Conservation (phyloP, 2,888 invertebrate genomes). For the Euphydryas editha region DNA sequence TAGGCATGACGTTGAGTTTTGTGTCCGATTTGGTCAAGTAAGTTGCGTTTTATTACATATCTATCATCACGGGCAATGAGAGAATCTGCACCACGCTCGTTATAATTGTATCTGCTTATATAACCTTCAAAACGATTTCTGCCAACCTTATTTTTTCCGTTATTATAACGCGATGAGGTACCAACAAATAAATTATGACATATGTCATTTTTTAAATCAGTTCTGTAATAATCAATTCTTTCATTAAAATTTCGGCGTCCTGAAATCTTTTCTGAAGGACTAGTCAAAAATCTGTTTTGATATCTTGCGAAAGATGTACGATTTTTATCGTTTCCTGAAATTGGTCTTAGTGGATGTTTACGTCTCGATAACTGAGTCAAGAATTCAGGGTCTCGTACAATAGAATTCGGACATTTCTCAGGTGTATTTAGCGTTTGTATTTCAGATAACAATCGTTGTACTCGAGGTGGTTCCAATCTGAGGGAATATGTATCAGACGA, state of each 20-base stretch:
- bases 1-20: neutral
- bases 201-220: neutral
- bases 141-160: neutral
- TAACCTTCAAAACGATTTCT: neutral
- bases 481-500: constrained; percentile 52
- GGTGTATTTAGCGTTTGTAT: constrained; percentile 14
- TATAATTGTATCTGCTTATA: neutral
- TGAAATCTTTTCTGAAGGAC: neutral
- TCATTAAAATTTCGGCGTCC: neutral
- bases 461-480: constrained; percentile 26
- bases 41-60: neutral
- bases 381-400: constrained; percentile 12
- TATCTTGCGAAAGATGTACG: neutral
- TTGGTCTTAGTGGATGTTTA: neutral
- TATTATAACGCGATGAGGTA: neutral
- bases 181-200: neutral
- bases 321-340: constrained; percentile 4
- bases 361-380: neutral
- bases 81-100: neutral
- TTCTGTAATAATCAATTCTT: neutral
- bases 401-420: constrained; percentile 1
- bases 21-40: neutral
- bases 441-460: constrained; percentile 13
- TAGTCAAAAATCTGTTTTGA: neutral
- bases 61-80: neutral